Base-by-base conservation (phyloP, 2,113 vertebrate species). In the Pelobates fuscus region DNA sequence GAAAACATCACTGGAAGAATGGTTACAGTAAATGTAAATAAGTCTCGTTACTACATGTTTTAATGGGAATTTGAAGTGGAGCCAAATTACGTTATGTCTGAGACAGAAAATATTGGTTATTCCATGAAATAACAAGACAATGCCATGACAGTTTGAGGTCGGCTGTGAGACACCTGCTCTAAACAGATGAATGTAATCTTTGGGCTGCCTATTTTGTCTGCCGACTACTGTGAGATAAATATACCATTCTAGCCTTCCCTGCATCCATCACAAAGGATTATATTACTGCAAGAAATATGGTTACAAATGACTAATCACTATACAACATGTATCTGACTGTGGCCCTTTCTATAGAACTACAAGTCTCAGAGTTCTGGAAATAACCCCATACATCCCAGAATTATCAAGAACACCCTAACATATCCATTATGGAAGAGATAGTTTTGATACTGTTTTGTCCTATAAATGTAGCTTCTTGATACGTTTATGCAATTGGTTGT, bases 1-100 rank as follows among this genome's bases (percentile, higher is more conserved):
- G 37, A 41, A 57, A 68, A 25, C 21, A 43, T 37, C 26, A 20
- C 26, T 14, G 2, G 25, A 24, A 18, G 23, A 59, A 49, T 57
- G 29, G 49, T 64, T 55, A 24, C 60, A n/a, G 54, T 30, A 70
- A 41, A 4, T 23, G 25, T 43, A 70, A 52, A 61, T 10, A 74
- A 2, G 8, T 66, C 18, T 66, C 24, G 17, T 70, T 44, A 29
- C 20, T 23, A 29, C 26, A 74, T 5, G 30, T 21, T 66, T 55
- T 65, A 58, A 26, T 74, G 12, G 27, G n/a, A 23, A 41, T 52
- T 52, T 61, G 11, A 2, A 43, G 58, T 58, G 15, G 10, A 15
- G 32, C 43, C 29, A 60, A 1, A 67, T 18, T 2, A 27, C n/a
- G 55, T 8, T 10, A 14, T 60, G 26, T 49, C 15, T 66, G 25